phyloP scores from a whole-genome alignment of 2,113 vertebrate genomes.

The Psammodynastes pulverulentus region DNA sequence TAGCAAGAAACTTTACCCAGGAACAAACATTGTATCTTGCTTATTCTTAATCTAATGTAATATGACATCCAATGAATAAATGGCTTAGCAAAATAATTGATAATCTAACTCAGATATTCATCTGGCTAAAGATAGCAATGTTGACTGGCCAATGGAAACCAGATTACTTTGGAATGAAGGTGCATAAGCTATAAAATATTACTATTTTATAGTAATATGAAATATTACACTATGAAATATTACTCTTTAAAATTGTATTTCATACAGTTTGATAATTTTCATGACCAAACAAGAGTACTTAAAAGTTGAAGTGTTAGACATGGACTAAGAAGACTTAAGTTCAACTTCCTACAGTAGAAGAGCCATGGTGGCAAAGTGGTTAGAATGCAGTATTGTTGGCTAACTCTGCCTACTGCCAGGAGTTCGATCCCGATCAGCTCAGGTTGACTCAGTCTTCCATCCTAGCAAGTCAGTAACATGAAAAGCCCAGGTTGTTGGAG shows the following conservation, averaged over 20 bases:
- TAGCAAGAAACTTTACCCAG: neutral
- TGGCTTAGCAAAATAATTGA: neutral
- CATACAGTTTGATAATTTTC: neutral
- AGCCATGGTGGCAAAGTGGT: neutral
- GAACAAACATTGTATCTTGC: neutral
- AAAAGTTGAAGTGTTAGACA: neutral
- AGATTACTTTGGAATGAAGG: neutral
- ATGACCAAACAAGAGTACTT: neutral
- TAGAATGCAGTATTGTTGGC: neutral
- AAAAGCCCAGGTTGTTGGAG: neutral
- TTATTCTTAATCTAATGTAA: conserved; percentile 28
- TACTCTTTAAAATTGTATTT: neutral
- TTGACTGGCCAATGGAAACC: neutral
- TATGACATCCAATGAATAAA: neutral
- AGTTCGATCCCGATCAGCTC: neutral
- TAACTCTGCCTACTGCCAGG: neutral
- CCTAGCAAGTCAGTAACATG: neutral
- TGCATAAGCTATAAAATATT: neutral
- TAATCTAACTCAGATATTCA: neutral
- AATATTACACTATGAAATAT: neutral
- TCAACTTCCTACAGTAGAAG: neutral
- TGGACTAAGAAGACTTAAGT: neutral
- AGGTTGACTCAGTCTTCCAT: neutral
- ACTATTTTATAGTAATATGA: neutral
- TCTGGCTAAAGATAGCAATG: neutral